phyloP scores from a whole-genome alignment of 2,797 vertebrate species.

The Diplodus puntazzo region DNA sequence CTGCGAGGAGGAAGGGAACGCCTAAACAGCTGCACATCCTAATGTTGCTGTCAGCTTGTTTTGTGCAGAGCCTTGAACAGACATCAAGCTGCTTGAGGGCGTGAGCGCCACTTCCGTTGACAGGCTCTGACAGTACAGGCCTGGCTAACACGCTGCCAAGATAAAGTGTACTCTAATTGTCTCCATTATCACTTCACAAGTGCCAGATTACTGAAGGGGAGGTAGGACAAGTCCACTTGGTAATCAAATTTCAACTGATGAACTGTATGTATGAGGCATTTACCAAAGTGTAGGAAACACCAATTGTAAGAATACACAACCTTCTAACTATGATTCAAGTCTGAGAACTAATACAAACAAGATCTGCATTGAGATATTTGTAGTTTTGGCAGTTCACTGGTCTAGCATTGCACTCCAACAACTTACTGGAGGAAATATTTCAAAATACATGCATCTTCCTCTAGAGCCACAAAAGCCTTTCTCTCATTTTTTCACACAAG shows the following conservation, averaged over 20 bases:
- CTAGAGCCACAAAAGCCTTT: no score
- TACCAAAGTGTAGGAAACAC: neutral
- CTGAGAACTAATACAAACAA: neutral
- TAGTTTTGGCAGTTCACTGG: no score
- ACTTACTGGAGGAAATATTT: no score
- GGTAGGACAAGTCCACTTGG: conserved; percentile 2
- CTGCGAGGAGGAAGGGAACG: conserved; percentile 31
- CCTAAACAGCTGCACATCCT: conserved; percentile 54
- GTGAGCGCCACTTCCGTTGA: conserved; percentile 43
- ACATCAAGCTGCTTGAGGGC: conserved; percentile 37
- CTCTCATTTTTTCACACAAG: no score
- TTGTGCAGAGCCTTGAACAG: conserved; percentile 15
- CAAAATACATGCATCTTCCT: no score
- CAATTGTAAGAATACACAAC: neutral
- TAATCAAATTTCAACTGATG: conserved; percentile 2
- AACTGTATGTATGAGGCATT: neutral
- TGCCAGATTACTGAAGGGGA: conserved; percentile 45
- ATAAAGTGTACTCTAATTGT: conserved; percentile 56
- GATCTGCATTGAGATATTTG: neutral
- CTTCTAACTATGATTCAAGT: neutral
- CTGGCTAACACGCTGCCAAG: conserved; percentile 51
- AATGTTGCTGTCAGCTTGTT: conserved; percentile 39
- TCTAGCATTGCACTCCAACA: no score
- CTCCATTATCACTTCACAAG: conserved; percentile 55
- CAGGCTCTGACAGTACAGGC: conserved; percentile 53